Evolutionary conservation across 1,140 invertebrate genomes (phyloP), one percentile per base, ranked within the genome.

Genomic region (Mamestra configurata): DNA sequence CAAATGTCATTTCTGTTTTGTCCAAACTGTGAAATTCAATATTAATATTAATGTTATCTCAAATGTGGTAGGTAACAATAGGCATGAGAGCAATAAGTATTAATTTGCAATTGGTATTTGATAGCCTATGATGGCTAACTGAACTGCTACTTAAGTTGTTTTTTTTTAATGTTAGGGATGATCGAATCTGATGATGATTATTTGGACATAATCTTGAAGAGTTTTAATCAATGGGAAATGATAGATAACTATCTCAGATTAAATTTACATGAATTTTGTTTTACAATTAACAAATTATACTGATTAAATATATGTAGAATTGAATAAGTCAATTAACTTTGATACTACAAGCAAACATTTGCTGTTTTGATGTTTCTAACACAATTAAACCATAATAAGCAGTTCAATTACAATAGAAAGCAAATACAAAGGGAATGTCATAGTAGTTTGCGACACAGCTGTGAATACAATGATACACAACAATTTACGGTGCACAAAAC

Each of bases 401-500:
- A 46, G 22, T 15, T 24, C 43, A 46, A 46, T 53, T 53, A 73
- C 53, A 73, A 55, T 64, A 22, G 57, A 76, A 61, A 61, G 40
- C 43, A 49, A 59, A 76, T 10, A 49, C 57, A 61, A 76, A 64
- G 10, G 15, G 40, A 18, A 8, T 64, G 24, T 24, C 4, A 51
- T 55, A 76, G 61, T 68, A 77, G 37, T 81, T 81, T 81, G 13
- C 49, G 35, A 27, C 40, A 77, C 31, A 55, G 46, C 61, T 66
- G 59, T 55, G 40, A 64, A 64, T 20, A 76, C 46, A 79, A 7
- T 40, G 24, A 79, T 72, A 72, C 40, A 61, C 49, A 51, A 27
- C 22, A 55, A 55, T 59, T 15, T 57, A 59, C 53, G 55, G 61
- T 77, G 73, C 78, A 66, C 82, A 84, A 49, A 80, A 73, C 81